Conservation (phyloP, 2,888 invertebrate species). For the Theretra japonica region DNA sequence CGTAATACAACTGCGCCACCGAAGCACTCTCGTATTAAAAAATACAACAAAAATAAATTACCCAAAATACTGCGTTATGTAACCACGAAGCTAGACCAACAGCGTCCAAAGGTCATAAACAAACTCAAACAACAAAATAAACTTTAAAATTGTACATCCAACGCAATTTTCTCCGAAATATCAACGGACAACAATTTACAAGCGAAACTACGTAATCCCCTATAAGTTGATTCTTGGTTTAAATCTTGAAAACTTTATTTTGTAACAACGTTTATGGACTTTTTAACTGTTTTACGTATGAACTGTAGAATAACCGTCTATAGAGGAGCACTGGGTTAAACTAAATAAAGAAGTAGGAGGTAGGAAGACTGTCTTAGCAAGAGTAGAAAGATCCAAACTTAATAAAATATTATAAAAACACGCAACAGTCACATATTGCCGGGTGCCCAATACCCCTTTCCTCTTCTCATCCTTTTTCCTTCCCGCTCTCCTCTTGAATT, state of each 20-base stretch:
- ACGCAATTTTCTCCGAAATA: conserved; percentile 9
- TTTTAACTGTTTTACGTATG: background rate
- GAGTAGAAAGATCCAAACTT: too few relatives aligned
- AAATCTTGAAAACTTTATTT: background rate
- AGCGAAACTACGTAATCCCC: conserved; percentile 4
- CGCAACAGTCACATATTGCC: too few relatives aligned
- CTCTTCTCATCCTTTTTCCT: too few relatives aligned
- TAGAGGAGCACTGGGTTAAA: background rate
- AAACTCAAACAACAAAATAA: background rate
- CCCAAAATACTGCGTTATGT: background rate
- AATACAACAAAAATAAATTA: too few relatives aligned
- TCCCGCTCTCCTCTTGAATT: too few relatives aligned
- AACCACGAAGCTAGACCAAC: background rate
- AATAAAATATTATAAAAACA: too few relatives aligned
- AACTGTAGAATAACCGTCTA: background rate
- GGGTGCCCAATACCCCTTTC: too few relatives aligned
- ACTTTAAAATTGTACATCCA: background rate
- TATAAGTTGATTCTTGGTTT: conserved; percentile 19
- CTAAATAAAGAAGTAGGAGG: background rate
- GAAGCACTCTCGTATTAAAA: too few relatives aligned
- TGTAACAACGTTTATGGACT: background rate
- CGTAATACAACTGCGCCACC: too few relatives aligned
- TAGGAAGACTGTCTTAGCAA: too few relatives aligned
- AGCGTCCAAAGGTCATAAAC: background rate
- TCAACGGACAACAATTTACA: conserved; percentile 24